Evolutionary conservation across 2,888 invertebrate genomes (phyloP).

Genomic region (Lasioglossum zephyrum): DNA sequence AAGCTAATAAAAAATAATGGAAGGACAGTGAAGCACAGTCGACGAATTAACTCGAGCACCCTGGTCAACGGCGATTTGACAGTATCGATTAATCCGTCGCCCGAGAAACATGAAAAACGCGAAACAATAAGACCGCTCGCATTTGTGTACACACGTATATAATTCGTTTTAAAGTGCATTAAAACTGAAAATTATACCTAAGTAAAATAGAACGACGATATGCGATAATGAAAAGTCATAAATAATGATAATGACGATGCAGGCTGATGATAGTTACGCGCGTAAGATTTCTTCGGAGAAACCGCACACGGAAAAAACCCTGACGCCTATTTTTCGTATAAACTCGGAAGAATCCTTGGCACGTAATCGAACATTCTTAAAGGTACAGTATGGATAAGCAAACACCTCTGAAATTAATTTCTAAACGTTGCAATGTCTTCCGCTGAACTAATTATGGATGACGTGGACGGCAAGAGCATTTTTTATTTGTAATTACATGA

Average conservation of each 20-base stretch:
- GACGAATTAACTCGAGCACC: not conserved
- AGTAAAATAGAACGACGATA: not conserved
- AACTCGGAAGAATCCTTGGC: slow-evolving; percentile 69
- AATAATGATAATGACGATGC: slow-evolving; percentile 20
- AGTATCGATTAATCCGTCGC: slow-evolving; percentile 1
- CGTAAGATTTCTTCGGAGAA: slow-evolving; percentile 58
- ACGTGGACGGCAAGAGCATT: not conserved
- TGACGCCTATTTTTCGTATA: slow-evolving; percentile 59
- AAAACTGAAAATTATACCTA: not conserved
- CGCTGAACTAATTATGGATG: not conserved
- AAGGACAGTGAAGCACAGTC: not conserved
- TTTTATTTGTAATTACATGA: not conserved
- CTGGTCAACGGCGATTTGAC: not conserved
- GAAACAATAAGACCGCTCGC: not conserved
- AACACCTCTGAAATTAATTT: not conserved
- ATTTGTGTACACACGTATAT: not conserved
- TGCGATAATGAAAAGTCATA: slow-evolving; percentile 6
- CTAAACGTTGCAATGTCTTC: not conserved
- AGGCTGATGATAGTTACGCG: slow-evolving; percentile 19
- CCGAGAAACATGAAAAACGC: not conserved
- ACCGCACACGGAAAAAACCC: slow-evolving; percentile 51
- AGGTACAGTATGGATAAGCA: slow-evolving; percentile 68
- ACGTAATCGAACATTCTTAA: slow-evolving; percentile 78
- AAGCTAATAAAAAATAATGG: not conserved
- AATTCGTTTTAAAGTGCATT: not conserved